Percentiles rank a stretch among this genome's conserved stretches.
Conservation (phyloP, 2,888 invertebrate species). For the Eilema depressum region DNA sequence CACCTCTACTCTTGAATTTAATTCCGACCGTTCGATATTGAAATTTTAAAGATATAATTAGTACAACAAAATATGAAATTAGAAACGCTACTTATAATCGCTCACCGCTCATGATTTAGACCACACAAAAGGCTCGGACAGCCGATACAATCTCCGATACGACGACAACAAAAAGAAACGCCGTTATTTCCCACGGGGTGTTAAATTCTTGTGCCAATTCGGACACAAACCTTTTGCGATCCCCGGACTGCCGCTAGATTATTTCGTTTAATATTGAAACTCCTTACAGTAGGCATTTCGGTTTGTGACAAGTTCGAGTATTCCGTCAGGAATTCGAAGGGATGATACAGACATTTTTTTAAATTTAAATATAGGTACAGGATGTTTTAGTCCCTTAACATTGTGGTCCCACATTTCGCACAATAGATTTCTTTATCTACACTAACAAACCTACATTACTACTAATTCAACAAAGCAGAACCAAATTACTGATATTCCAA, state of each 20-base stretch:
- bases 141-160: constrained; percentile 75
- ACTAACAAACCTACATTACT: too few relatives aligned
- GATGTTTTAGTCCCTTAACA: too few relatives aligned
- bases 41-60: too few relatives aligned
- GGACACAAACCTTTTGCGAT: constrained; percentile 57
- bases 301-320: constrained; percentile 14
- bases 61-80: background rate
- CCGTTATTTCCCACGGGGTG: constrained; percentile 84
- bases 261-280: constrained; percentile 59
- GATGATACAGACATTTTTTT: background rate
- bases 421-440: too few relatives aligned
- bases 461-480: too few relatives aligned
- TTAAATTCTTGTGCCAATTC: constrained; percentile 65
- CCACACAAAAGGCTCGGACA: constrained; percentile 53
- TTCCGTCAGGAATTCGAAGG: background rate
- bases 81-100: constrained; percentile 21
- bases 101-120: constrained; percentile 32
- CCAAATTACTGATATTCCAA: too few relatives aligned
- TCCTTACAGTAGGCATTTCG: constrained; percentile 34
- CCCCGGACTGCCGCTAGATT: constrained; percentile 50
- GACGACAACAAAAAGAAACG: constrained; percentile 73
- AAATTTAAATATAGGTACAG: background rate
- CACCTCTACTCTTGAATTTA: too few relatives aligned
- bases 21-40: too few relatives aligned
- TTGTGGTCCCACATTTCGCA: too few relatives aligned